Conservation (phyloP, 2,888 invertebrate species). For the Tuberolachnus salignus region DNA sequence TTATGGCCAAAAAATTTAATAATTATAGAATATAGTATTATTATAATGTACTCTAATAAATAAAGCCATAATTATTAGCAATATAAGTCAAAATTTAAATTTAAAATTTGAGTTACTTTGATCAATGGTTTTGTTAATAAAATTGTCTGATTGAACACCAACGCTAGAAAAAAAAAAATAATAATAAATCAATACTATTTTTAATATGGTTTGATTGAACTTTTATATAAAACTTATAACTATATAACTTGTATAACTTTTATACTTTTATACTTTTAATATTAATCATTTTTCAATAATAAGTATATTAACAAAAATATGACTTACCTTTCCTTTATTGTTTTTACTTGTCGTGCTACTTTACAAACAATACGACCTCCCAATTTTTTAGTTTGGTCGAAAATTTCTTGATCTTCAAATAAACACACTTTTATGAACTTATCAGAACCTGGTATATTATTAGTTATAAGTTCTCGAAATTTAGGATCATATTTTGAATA, state of each 20-base stretch:
- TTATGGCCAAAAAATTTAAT: no score
- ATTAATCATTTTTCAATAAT: not conserved
- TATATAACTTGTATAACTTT: no score
- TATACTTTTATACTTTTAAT: no score
- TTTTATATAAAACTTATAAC: no score
- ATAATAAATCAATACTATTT: no score
- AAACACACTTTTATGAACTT: constrained; percentile 70
- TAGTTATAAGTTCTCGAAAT: constrained; percentile 71
- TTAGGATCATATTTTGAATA: constrained; percentile 72
- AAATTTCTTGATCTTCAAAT: constrained; percentile 64
- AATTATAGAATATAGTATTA: no score
- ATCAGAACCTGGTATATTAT: constrained; percentile 72
- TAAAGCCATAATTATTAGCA: not conserved
- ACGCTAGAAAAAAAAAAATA: constrained; percentile 23
- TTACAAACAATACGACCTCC: constrained; percentile 45
- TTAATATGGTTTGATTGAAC: no score
- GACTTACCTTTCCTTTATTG: constrained; percentile 35
- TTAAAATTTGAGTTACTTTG: constrained; percentile 6
- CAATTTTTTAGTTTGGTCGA: constrained; percentile 14
- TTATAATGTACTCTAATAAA: not conserved
- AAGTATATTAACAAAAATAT: not conserved
- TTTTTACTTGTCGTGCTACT: constrained; percentile 37
- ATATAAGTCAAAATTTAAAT: not conserved
- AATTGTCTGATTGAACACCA: constrained; percentile 16
- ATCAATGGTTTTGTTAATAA: constrained; percentile 20